A percentile compares a stretch with the other conserved stretches of the same genome.
phyloP scores from a whole-genome alignment of 23 tunicate species.

The Diplosoma virens region DNA sequence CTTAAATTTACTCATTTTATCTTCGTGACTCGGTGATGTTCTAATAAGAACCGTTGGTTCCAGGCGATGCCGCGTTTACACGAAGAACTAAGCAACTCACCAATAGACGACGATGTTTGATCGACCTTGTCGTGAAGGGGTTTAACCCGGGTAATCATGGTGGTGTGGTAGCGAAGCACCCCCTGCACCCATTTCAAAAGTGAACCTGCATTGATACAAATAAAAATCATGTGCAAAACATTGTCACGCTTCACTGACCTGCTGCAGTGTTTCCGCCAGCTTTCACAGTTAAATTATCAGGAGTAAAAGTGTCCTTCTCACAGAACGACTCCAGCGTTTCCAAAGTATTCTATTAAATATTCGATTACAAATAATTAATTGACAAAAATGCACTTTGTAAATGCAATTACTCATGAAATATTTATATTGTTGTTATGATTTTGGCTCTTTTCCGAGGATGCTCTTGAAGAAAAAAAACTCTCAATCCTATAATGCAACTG shows the following conservation, averaged over 20 bases:
- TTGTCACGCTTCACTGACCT: slow-evolving; percentile 30
- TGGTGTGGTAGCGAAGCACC: slow-evolving; percentile 74
- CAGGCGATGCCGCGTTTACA: too few species aligned
- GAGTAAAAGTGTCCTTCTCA: slow-evolving; percentile 84
- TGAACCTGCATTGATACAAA: slow-evolving; percentile 33
- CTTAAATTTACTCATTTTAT: too few species aligned
- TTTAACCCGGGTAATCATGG: slow-evolving; percentile 70
- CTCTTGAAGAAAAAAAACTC: too few species aligned
- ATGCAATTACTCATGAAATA: too few species aligned
- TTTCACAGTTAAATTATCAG: slow-evolving; percentile 66
- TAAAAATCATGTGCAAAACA: neutral
- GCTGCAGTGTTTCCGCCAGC: slow-evolving; percentile 91
- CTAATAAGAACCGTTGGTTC: too few species aligned
- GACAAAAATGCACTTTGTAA: neutral
- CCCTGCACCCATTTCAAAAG: slow-evolving; percentile 89
- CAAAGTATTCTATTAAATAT: slow-evolving; percentile 44
- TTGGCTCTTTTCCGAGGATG: too few species aligned
- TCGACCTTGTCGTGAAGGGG: slow-evolving; percentile 78
- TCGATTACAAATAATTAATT: neutral
- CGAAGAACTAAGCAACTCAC: slow-evolving; percentile 16
- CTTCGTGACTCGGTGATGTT: too few species aligned
- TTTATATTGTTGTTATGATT: too few species aligned
- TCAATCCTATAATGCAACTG: too few species aligned
- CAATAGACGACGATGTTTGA: slow-evolving; percentile 74
- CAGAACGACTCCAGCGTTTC: slow-evolving; percentile 74